Evolutionary conservation across 2,888 invertebrate species (phyloP).

Genomic region (Rambutsinella grinnellia): DNA sequence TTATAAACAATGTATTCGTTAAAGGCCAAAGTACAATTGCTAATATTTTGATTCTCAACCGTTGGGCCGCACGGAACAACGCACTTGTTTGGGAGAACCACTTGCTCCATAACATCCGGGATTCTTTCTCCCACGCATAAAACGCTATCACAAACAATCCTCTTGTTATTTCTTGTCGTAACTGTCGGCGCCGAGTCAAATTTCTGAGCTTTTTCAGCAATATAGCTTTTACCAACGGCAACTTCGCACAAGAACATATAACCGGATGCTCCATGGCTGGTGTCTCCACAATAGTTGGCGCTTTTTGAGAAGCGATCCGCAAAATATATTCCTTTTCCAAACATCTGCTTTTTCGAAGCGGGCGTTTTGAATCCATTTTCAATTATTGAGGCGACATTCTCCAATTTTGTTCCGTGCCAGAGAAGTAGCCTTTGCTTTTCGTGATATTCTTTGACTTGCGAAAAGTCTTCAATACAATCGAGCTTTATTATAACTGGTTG

Average conservation of each 20-base stretch:
- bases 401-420: conserved; percentile 3
- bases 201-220: not conserved
- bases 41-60: not conserved
- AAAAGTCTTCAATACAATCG: too few species aligned
- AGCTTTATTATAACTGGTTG: too few species aligned
- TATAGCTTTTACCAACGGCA: not conserved
- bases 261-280: not conserved
- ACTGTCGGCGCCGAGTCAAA: not conserved
- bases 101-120: not conserved
- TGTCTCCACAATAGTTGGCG: not conserved
- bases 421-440: too few species aligned
- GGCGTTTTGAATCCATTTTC: not conserved
- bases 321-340: conserved; percentile 7
- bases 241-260: conserved; percentile 8
- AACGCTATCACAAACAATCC: not conserved
- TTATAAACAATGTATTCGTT: not conserved
- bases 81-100: not conserved
- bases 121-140: not conserved
- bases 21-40: not conserved
- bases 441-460: too few species aligned
- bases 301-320: not conserved
- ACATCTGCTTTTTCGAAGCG: not conserved
- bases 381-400: not conserved
- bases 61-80: not conserved
- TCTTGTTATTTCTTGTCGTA: not conserved